Percentiles rank a stretch among this genome's conserved stretches.
Evolutionary conservation across 2,797 vertebrate species (phyloP).

Genomic region (Gobio occitaniae): DNA sequence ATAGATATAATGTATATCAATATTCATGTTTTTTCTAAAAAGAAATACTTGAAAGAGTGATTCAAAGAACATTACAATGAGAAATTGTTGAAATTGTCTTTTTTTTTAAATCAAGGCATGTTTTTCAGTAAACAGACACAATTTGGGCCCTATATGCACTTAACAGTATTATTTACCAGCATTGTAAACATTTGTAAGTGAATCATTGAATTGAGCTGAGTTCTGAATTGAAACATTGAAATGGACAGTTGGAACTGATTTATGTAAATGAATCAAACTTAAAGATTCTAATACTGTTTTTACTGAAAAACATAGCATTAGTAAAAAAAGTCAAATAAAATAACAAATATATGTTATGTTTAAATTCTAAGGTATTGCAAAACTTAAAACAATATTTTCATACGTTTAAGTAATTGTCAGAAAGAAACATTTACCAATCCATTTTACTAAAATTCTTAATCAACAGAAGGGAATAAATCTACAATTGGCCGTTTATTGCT

Average conservation of each 20-base stretch:
- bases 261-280: not conserved
- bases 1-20: not conserved
- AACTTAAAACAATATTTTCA: not conserved
- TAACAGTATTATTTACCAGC: not conserved
- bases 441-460: not conserved
- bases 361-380: not conserved
- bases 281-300: not conserved
- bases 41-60: not conserved
- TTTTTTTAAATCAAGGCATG: not conserved
- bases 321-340: not conserved
- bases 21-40: not conserved
- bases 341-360: not conserved
- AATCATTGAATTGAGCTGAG: not conserved
- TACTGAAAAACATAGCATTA: not conserved
- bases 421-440: not conserved
- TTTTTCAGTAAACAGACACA: not conserved
- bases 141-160: not conserved
- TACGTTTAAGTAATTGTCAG: not conserved
- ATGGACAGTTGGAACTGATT: not conserved
- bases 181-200: not conserved
- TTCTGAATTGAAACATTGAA: not conserved
- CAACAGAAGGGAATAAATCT: not conserved
- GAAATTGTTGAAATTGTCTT: not conserved
- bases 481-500: not conserved
- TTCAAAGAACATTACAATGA: not conserved